Evolutionary conservation across 23 tunicate genomes (phyloP).

Genomic region (Diplosoma virens): DNA sequence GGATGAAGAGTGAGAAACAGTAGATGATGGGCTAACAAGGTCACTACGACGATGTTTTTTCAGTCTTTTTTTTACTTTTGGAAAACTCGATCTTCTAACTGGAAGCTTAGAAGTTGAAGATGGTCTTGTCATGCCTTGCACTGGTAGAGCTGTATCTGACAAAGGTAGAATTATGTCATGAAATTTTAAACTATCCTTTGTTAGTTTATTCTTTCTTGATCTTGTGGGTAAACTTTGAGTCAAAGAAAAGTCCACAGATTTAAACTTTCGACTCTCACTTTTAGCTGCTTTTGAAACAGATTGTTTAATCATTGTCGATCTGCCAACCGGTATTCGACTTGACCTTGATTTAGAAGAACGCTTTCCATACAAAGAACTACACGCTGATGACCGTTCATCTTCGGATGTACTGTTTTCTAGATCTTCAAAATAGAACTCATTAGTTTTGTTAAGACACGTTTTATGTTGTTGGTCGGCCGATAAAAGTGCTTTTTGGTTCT

Average conservation of each 20-base stretch:
- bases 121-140: neutral
- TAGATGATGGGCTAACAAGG: slow-evolving; percentile 19
- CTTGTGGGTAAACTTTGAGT: slow-evolving; percentile 28
- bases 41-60: neutral
- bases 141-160: neutral
- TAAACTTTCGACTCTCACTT: slow-evolving; percentile 2
- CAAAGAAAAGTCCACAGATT: neutral
- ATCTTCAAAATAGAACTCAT: too few species aligned
- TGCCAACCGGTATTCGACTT: slow-evolving; percentile 23
- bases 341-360: neutral
- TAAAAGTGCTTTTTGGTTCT: too few species aligned
- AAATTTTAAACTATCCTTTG: slow-evolving; percentile 8
- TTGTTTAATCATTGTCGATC: neutral
- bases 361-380: neutral
- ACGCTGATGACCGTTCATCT: neutral
- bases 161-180: too few species aligned
- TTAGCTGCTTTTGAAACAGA: too few species aligned
- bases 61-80: slow-evolving; percentile 13
- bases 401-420: too few species aligned
- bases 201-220: neutral
- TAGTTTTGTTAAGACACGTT: neutral
- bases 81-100: slow-evolving; percentile 21
- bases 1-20: slow-evolving; percentile 76
- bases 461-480: too few species aligned
- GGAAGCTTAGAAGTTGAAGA: slow-evolving; percentile 50